Percentiles rank a stretch among this genome's conserved stretches.
Conservation (phyloP, 2,113 vertebrate species). For the Ondatra zibethicus region DNA sequence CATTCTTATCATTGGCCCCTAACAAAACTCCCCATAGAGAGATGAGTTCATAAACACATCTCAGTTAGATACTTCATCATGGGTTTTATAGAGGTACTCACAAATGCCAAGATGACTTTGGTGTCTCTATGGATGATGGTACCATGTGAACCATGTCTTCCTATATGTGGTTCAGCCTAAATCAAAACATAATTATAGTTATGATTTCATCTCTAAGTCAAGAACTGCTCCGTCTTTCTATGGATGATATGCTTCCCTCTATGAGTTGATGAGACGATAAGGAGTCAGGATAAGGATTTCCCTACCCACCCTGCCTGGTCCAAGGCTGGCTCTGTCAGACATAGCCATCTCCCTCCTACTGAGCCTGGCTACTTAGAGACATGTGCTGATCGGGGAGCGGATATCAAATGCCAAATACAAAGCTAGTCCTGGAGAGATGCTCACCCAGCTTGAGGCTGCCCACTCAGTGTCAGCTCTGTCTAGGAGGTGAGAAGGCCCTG, state of each 20-base stretch:
- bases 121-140: neutral
- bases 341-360: neutral
- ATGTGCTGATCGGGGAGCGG: neutral
- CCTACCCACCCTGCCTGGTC: neutral
- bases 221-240: neutral
- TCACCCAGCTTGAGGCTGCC: neutral
- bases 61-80: neutral
- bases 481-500: neutral
- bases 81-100: neutral
- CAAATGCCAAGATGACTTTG: neutral
- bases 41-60: neutral
- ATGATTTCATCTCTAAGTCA: neutral
- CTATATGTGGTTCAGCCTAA: neutral
- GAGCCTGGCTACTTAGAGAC: neutral
- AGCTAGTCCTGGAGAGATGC: neutral
- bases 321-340: neutral
- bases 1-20: neutral
- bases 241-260: neutral
- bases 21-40: neutral
- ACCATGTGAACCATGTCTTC: neutral
- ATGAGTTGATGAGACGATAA: neutral
- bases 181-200: neutral
- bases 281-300: neutral
- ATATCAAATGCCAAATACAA: neutral
- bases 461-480: neutral